Evolutionary conservation across 1,140 invertebrate species (phyloP).

Genomic region (Ephestia elutella): DNA sequence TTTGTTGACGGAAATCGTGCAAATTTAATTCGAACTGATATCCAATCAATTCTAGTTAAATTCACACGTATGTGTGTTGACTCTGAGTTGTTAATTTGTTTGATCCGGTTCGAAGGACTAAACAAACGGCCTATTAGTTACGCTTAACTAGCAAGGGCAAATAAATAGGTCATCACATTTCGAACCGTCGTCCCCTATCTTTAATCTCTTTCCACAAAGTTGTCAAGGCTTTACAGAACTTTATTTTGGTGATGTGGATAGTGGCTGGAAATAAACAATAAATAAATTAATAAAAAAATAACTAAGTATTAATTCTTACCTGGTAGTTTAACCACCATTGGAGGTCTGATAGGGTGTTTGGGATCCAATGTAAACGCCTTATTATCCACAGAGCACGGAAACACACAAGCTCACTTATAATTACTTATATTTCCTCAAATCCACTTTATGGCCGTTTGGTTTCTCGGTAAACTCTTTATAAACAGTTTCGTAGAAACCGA

Average conservation of each 20-base stretch:
- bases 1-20: no score
- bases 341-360: constrained; percentile 58
- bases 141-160: neutral
- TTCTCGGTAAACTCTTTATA: constrained; percentile 70
- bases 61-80: neutral
- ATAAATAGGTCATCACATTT: neutral
- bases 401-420: constrained; percentile 66
- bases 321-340: constrained; percentile 72
- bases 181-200: no score
- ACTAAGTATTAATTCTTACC: constrained; percentile 35
- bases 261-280: no score
- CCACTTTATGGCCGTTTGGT: constrained; percentile 64
- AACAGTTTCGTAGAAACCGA: constrained; percentile 68
- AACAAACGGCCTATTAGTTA: neutral
- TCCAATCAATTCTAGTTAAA: no score
- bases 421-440: constrained; percentile 69
- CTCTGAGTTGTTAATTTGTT: neutral
- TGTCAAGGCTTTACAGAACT: no score
- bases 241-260: no score
- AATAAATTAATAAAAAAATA: no score
- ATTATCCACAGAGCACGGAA: constrained; percentile 58
- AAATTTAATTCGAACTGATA: no score
- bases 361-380: constrained; percentile 71
- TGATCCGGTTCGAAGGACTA: neutral
- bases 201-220: no score